phyloP scores from a whole-genome alignment of 2,113 vertebrate genomes.

The Oceanodroma tethys region DNA sequence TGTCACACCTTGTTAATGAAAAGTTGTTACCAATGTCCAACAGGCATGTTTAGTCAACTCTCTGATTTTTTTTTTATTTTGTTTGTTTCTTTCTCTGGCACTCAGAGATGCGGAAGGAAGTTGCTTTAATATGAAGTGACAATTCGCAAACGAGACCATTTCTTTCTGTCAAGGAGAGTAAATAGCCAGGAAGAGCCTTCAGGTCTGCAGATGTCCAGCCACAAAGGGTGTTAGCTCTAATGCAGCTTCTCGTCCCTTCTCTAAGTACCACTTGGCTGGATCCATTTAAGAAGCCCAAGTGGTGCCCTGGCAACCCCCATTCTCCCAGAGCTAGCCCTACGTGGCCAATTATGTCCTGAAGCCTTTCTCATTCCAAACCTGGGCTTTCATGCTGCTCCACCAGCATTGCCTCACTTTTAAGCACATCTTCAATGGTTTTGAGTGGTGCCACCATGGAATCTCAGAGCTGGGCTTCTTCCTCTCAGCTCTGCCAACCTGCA shows the following conservation, averaged over 20 bases:
- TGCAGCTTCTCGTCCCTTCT: neutral
- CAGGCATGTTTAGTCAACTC: neutral
- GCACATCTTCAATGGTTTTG: neutral
- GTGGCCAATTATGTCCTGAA: neutral
- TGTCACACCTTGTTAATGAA: neutral
- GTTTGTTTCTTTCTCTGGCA: neutral
- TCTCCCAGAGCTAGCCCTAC: neutral
- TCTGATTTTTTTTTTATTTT: neutral
- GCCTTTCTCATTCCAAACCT: neutral
- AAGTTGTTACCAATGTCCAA: neutral
- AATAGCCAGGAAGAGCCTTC: neutral
- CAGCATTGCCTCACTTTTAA: neutral
- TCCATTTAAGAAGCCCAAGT: neutral
- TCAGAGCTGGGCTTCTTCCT: neutral
- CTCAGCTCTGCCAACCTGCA: neutral
- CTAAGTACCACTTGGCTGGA: neutral
- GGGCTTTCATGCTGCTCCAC: neutral
- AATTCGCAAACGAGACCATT: neutral
- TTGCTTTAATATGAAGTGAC: slow-evolving; percentile 26
- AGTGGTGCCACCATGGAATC: neutral
- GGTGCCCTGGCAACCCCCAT: accelerated
- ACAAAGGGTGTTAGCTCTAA: neutral
- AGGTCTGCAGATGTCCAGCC: neutral
- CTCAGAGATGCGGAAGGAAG: neutral
- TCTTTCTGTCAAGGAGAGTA: neutral